Percentiles rank a stretch among this genome's conserved stretches.
phyloP scores from a whole-genome alignment of 2,888 invertebrate species.

The Clepsis dumicolana region DNA sequence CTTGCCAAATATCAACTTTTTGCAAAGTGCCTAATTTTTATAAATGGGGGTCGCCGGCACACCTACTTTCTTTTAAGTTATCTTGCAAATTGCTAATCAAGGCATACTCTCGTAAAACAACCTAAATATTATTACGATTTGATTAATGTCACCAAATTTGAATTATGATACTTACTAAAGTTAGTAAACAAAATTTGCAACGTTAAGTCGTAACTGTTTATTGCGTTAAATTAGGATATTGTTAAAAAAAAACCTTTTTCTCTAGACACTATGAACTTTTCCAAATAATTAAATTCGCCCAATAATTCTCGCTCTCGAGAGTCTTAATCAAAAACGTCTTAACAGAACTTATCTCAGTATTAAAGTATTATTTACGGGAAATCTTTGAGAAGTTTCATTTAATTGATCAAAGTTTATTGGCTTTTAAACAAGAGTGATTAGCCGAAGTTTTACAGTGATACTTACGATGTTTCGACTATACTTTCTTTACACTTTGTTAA shows the following conservation, averaged over 20 bases:
- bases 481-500: constrained; percentile 5
- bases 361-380: constrained; percentile 45
- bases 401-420: constrained; percentile 45
- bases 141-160: not conserved
- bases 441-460: constrained; percentile 32
- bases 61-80: not conserved
- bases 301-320: constrained; percentile 21
- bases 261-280: constrained; percentile 6
- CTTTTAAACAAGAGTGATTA: constrained; percentile 43
- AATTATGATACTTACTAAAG: too few species aligned
- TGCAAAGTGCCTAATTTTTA: constrained; percentile 13
- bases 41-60: constrained; percentile 10
- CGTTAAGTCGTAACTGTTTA: not conserved
- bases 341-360: constrained; percentile 43
- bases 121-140: not conserved
- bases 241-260: not conserved
- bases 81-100: not conserved
- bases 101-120: not conserved
- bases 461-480: constrained; percentile 10
- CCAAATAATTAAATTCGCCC: constrained; percentile 27
- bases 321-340: constrained; percentile 43
- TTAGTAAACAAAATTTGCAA: not conserved
- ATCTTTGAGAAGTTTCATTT: constrained; percentile 44
- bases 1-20: constrained; percentile 39
- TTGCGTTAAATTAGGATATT: not conserved